Evolutionary conservation across 2,888 invertebrate species (phyloP), one percentile per base, ranked within the genome.

Genomic region (Ornithoptera priamus): DNA sequence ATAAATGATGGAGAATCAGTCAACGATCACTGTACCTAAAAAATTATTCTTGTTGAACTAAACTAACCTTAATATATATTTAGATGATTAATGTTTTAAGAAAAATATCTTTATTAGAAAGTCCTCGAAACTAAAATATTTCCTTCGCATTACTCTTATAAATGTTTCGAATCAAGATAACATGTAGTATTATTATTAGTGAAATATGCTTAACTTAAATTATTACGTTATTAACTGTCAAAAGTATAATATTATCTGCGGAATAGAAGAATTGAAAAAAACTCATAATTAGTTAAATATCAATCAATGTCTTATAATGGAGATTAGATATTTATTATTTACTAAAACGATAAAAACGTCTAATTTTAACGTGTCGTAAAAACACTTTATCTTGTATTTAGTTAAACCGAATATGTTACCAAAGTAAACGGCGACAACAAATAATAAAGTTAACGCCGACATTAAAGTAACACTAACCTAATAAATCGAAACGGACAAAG

Each of bases 321-420:
- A 58, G 57, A 58, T 58, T 58, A 58, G 57, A 58, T 22, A 58
- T 22, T 22, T 22, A 57, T 22, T 57, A 24, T 58, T 22, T 22
- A 58, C 22, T 58, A 7, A 22, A 22, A 22, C 22, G 22, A 58
- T 58, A 58, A 58, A 22, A 58, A 22, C n/a, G 18, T 53, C 53
- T n/a, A n/a, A n/a, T n/a, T n/a, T 53, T n/a, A 53, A 50, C 15
- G n/a, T n/a, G 53, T 53, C 18, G 7, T 7, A 53, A 53, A 8
- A 18, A 53, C 53, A 18, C 18, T n/a, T n/a, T 53, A 53, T n/a
- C 53, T 53, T 12, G 18, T 18, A n/a, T 53, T n/a, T 53, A 53
- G 15, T 50, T 50, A 50, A 17, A 8, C 18, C 53, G 6, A 53
- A 53, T 53, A 46, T 15, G 12, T 46, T 46, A 53, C 53, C n/a